These are phyloP conservation scores for Gastrophysa polygoni DNA, from an alignment of 2,888 invertebrate genomes.

Conservation along the genomic window DNA sequence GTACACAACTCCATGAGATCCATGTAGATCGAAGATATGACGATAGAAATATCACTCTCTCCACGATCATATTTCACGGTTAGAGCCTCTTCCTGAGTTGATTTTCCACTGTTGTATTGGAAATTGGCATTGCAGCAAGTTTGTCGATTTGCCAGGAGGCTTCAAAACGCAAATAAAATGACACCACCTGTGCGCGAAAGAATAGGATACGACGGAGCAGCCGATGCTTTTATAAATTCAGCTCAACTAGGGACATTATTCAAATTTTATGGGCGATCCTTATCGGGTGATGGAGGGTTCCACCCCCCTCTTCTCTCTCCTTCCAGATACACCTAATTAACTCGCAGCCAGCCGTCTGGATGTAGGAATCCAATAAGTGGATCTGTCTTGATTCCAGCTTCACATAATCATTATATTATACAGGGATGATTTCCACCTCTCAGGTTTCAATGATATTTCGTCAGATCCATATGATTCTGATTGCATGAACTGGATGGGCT, in stretches of 20 bases:
- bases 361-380: no score
- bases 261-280: slow-evolving; percentile 30
- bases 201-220: slow-evolving; percentile 9
- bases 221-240: slow-evolving; percentile 13
- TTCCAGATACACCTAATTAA: not conserved
- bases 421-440: no score
- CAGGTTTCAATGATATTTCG: no score
- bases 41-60: no score
- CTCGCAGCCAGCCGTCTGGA: no score
- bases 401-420: no score
- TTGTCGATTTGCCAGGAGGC: slow-evolving; percentile 43
- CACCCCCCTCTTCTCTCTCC: not conserved
- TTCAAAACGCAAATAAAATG: slow-evolving; percentile 28
- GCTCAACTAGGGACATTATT: slow-evolving; percentile 25
- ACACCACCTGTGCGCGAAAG: slow-evolving; percentile 29
- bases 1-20: no score
- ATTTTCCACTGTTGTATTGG: not conserved
- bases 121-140: slow-evolving; percentile 39
- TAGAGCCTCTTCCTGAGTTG: not conserved
- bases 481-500: no score
- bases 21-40: no score
- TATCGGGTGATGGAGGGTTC: slow-evolving; percentile 4
- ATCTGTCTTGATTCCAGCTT: no score
- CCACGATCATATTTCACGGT: no score
- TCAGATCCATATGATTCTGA: no score